phyloP scores from a whole-genome alignment of 2,888 invertebrate genomes.

The Melikaiella ostensackeni region DNA sequence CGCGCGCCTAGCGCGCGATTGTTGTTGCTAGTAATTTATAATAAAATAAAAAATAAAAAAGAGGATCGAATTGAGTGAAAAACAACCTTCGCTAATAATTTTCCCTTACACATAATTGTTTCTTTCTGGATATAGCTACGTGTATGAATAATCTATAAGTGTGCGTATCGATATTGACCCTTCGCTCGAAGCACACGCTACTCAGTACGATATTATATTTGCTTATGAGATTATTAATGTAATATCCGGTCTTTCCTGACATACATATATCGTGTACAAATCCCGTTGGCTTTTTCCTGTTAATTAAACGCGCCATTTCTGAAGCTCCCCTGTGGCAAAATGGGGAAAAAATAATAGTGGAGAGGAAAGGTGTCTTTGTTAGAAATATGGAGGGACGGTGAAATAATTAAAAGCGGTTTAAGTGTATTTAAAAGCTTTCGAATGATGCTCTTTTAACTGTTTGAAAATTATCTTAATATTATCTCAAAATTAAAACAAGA shows the following conservation, averaged over 20 bases:
- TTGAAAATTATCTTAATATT: too few species aligned
- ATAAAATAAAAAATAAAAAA: too few species aligned
- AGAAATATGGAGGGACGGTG: not conserved
- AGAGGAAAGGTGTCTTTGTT: not conserved
- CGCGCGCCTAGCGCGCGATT: too few species aligned
- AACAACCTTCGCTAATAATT: not conserved
- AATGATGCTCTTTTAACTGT: not conserved
- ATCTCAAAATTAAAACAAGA: too few species aligned
- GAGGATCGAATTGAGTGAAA: not conserved
- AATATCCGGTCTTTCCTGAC: conserved; percentile 47
- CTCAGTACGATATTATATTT: conserved; percentile 49
- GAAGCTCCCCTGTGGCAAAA: conserved; percentile 7
- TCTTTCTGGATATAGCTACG: not conserved
- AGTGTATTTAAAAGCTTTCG: not conserved
- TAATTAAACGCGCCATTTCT: conserved; percentile 32
- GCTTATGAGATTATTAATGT: conserved; percentile 51
- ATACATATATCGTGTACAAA: conserved; percentile 33
- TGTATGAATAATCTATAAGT: conserved; percentile 19
- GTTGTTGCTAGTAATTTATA: too few species aligned
- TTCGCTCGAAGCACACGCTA: conserved; percentile 24
- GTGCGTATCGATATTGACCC: conserved; percentile 20
- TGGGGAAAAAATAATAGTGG: not conserved
- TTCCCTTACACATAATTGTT: not conserved
- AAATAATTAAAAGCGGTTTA: conserved; percentile 4
- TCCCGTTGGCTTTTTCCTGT: conserved; percentile 34